Base-by-base conservation (phyloP, 1,140 invertebrate genomes). In the Drosophila pallidifrons region DNA sequence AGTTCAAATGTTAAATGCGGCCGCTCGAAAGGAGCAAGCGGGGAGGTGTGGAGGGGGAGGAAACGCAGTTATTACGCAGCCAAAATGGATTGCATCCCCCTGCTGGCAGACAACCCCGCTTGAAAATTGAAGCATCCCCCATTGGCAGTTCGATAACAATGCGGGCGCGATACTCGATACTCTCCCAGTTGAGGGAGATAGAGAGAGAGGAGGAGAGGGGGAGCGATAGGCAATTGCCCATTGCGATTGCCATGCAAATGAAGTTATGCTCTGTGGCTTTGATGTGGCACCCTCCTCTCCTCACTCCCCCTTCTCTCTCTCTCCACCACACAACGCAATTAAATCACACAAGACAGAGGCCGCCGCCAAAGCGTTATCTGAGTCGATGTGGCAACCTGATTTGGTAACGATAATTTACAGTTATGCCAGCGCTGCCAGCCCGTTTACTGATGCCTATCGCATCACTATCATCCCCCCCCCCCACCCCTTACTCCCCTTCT, bases 381-480 rank as follows among this genome's bases (percentile, higher is more conserved):
- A 68, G 63, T 52, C 73, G 73, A 77, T 77, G 69, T 65, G 73
- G 77, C 77, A 85, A 89, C 63, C 82, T 75, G 82, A 87, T 87
- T 87, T 77, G 74, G 58, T 60, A 83, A 78, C 76, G 85, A 81
- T 88, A 88, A 88, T 88, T 83, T 67, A 55, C 68, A 71, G 68
- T 71, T 82, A 79, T 82, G 65, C 59, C 54, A 54, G 51, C 51
- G 51, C 28, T 59, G 64, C 61, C 51, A 57, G 54, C 32, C 32
- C 54, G 52, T 38, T 55, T 38, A 16, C 49, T 6, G 49, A 30
- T 52, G 51, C 28, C 30, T 54, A 54, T 54, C n/a, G 51, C 51
- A 35, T 15, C 30, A 11, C 51, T 52, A 6, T 35, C 51, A 1
- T 13, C 1, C 5, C 10, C 51, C 8, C 51, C n/a, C n/a, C 1